Base-by-base conservation (phyloP, 2,113 vertebrate genomes). In the Cyrtonyx montezumae region DNA sequence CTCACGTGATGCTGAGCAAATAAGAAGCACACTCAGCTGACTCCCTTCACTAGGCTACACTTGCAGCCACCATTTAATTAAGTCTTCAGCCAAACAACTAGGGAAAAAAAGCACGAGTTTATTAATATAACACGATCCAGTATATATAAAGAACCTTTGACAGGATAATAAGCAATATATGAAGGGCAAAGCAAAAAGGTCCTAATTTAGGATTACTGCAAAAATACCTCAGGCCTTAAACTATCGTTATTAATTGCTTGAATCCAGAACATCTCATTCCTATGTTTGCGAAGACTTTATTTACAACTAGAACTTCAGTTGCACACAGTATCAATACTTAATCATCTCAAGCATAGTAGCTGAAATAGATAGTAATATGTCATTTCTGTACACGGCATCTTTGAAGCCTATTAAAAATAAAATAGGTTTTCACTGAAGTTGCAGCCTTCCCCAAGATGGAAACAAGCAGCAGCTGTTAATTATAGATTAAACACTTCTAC, bases 401-500 rank as follows among this genome's bases (percentile, higher is more conserved):
- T 26, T 40, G 48, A 71, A 48, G 16, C 10, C n/a, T 46, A 46
- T 25, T 3, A 63, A 82, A 95, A 94, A 51, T 5, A 65, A 88
- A 43, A 1, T 1, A 81, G 61, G 11, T 22, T 76, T 81, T 22
- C 74, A 22, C 55, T 73, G 48, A 34, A 51, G 63, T 40, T 32
- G 15, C 48, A 62, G n/a, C 62, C 67, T 37, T 84, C 87, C 8
- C 32, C 79, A 4, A 58, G 56, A 55, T 0, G 9, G 37, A 3
- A 56, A 30, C 16, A 10, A 62, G 80, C 30, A 26, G n/a, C 26
- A 7, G 26, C 6, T 32, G 40, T 95, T 93, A 95, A 96, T 95
- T 95, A 95, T 88, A 84, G 62, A 95, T 95, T 49, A 92, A 94
- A 94, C 66, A 13, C 14, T 37, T 6, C 78, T 53, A 22, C 55